Base-by-base conservation (phyloP, 2,113 vertebrate genomes). In the Takifugu bimaculatus region DNA sequence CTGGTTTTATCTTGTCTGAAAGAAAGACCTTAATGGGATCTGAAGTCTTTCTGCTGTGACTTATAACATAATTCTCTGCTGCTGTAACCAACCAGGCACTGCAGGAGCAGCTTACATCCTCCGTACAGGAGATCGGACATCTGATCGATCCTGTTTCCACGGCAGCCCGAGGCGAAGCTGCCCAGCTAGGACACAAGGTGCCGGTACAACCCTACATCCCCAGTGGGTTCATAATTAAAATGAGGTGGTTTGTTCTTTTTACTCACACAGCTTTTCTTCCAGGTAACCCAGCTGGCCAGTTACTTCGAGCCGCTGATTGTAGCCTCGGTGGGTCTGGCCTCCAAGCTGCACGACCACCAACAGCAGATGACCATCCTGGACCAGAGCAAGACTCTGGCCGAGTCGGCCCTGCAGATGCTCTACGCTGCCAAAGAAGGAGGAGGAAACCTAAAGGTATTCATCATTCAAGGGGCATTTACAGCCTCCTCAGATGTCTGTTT, bases 361-460 rank as follows among this genome's bases (percentile, higher is more conserved):
- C 97, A 98, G 50, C 96, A 99, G 84, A 98, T 99, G 95, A 98
- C 92, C 0, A 91, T 99, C 60, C 56, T 99, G 79, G 97, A 99
- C 88, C 97, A 99, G 89, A 99, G 93, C 68, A 99, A 99, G 86
- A 99, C 97, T 0, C 89, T 99, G 1, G 95, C 96, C 0, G 97
- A 99, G 65, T 99, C 97, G 11, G 94, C 97, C 20, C 82, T 99
- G 28, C 97, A 99, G 89, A 99, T 98, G 95, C 81, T 99, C 4
- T 99, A 99, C 0, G 96, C 97, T 2, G 96, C 96, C 74, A 99
- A 99, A 76, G 97, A 99, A 86, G 97, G 96, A 0, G 97, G 97
- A 1, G 97, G 97, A 49, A 99, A 99, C 79, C 97, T 95, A 56
- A 99, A 99, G 95, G 97, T 98, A 90, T 0, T 2, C 5, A 71